Evolutionary conservation across 2,113 vertebrate species (phyloP).

Genomic region (Erythrocebus patas): DNA sequence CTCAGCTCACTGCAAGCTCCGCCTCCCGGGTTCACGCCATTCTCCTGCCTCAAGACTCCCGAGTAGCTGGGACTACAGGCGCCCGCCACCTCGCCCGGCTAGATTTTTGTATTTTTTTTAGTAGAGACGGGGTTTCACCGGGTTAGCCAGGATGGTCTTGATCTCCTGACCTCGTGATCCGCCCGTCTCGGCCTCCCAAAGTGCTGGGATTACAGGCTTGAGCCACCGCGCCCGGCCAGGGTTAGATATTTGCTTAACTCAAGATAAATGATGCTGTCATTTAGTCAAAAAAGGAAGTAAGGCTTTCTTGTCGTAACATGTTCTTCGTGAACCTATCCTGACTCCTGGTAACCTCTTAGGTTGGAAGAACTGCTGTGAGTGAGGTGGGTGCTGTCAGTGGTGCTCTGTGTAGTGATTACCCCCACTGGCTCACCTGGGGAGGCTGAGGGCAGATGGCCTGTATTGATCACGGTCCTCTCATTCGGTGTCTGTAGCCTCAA

Average conservation of each 20-base stretch:
- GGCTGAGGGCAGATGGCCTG: not conserved
- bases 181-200: too few relatives aligned
- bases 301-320: not conserved
- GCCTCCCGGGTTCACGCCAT: too few relatives aligned
- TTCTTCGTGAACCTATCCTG: not conserved
- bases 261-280: not conserved
- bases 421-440: not conserved
- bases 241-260: not conserved
- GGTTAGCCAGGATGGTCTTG: too few relatives aligned
- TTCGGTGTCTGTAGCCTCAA: not conserved
- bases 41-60: too few relatives aligned
- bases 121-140: too few relatives aligned
- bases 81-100: too few relatives aligned
- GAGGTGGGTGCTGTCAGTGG: not conserved
- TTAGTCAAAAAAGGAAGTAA: constrained; percentile 21
- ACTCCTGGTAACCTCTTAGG: not conserved
- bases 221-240: too few relatives aligned
- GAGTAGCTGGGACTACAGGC: too few relatives aligned
- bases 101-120: too few relatives aligned
- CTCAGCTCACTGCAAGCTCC: too few relatives aligned
- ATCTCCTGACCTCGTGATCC: too few relatives aligned
- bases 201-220: too few relatives aligned
- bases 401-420: not conserved
- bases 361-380: not conserved
- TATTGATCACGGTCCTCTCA: not conserved